A percentile compares a stretch with the other conserved stretches of the same genome.
These are phyloP conservation scores for Dinocampus coccinellae DNA, from an alignment of 2,888 invertebrate species.

Conservation along the genomic window DNA sequence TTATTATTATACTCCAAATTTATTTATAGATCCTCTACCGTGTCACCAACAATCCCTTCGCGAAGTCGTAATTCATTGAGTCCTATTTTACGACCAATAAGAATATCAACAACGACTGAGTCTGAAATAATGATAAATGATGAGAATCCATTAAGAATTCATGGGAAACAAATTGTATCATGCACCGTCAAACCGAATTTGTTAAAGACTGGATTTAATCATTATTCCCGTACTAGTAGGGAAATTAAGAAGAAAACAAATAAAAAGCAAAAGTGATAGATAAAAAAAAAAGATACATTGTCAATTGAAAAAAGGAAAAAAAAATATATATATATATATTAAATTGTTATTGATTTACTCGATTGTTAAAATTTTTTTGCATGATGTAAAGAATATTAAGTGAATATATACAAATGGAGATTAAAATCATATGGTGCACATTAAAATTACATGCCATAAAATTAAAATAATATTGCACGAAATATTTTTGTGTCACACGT, in stretches of 20 bases:
- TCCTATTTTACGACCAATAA: constrained; percentile 55
- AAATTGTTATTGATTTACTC: constrained; percentile 2
- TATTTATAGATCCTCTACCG: constrained; percentile 45
- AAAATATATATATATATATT: not conserved
- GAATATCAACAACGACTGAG: constrained; percentile 49
- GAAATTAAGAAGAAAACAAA: constrained; percentile 7
- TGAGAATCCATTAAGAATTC: constrained; percentile 51
- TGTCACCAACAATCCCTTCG: constrained; percentile 47
- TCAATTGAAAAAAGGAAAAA: not conserved
- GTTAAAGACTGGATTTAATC: constrained; percentile 45
- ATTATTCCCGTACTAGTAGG: constrained; percentile 42
- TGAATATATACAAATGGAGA: not conserved
- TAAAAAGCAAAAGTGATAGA: constrained; percentile 25
- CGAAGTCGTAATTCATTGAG: constrained; percentile 57
- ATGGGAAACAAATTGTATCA: constrained; percentile 55
- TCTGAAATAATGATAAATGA: constrained; percentile 41
- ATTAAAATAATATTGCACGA: not conserved
- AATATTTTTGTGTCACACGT: not conserved
- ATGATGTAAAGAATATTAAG: constrained; percentile 2
- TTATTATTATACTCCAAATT: not conserved
- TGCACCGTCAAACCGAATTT: constrained; percentile 49
- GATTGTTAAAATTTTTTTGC: not conserved
- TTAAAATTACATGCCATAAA: not conserved
- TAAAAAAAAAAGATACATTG: not conserved
- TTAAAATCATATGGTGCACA: not conserved